Base-by-base conservation (phyloP, 2,888 invertebrate genomes). In the Diplolepis rosae region DNA sequence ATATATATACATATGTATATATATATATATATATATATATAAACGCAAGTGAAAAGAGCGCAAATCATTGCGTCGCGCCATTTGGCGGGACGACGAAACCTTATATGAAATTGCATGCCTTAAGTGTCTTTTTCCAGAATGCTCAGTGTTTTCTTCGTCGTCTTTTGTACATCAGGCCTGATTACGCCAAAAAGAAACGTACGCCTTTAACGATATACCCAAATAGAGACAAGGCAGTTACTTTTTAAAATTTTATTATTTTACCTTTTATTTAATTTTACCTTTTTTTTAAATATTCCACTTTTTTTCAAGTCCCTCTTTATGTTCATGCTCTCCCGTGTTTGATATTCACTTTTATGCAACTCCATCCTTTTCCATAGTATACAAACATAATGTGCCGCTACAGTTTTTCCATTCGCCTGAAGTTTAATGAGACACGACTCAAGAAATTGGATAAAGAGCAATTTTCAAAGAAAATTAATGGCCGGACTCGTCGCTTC, bases 361-460 rank as follows among this genome's bases (percentile, higher is more conserved):
- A 45, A 70, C 54, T 66, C 35, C 52, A 3, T 65, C 73, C 74
- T 66, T 61, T 65, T 73, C 70, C 67, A 72, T 52, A 69, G 72
- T 72, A 73, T 71, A 69, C 72, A 73, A 75, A 70, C 74, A 79
- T 72, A 72, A 77, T 71, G 79, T 75, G 78, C 73, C 76, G 78
- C 80, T 76, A 82, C 79, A 79, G 80, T 83, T 85, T 61, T 61
- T 83, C 83, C 85, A 79, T 85, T 83, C 76, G 80, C 79, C 82
- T 71, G 79, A 81, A 82, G 84, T 84, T 86, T 87, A 88, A 88
- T 86, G 88, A 88, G 88, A 87, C 83, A 83, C 84, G 81, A 82
- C 86, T 82, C 79, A 85, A 87, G 86, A 85, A 87, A 87, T 87
- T 87, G 86, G 84, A 87, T 87, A 87, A 88, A 87, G 84, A 87